Percentiles rank a stretch among this genome's conserved stretches.
phyloP scores from a whole-genome alignment of 2,888 invertebrate species.

The Apoda limacodes region DNA sequence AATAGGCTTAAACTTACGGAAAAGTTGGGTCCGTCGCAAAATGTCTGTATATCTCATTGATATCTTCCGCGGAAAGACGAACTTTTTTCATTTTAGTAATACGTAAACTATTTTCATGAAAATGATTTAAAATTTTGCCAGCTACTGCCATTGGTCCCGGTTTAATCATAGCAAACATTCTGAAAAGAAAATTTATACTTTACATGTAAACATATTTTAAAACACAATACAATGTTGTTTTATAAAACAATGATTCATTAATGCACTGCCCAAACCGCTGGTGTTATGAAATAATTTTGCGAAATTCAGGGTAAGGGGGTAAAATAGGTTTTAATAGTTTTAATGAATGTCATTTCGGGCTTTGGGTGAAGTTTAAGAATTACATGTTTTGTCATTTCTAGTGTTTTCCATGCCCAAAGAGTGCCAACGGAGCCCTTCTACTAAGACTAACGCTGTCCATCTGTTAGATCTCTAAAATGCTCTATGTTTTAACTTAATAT shows the following conservation, averaged over 20 bases:
- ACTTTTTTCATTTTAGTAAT: slow-evolving; percentile 81
- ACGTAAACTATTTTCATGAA: slow-evolving; percentile 71
- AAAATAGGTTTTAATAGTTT: too few species aligned
- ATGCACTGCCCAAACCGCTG: too few species aligned
- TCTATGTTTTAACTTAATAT: too few species aligned
- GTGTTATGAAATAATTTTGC: too few species aligned
- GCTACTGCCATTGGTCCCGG: slow-evolving; percentile 76
- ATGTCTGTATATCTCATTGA: slow-evolving; percentile 43
- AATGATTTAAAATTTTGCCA: slow-evolving; percentile 79
- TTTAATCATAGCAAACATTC: slow-evolving; percentile 84
- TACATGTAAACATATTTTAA: neutral
- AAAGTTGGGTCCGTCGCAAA: slow-evolving; percentile 58
- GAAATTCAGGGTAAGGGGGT: too few species aligned
- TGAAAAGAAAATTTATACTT: slow-evolving; percentile 33
- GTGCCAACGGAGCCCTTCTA: too few species aligned
- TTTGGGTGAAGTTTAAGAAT: too few species aligned
- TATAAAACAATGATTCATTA: slow-evolving; percentile 2
- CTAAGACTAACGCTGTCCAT: too few species aligned
- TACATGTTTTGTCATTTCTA: too few species aligned
- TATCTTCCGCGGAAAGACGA: slow-evolving; percentile 72
- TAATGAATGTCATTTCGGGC: too few species aligned
- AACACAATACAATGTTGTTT: slow-evolving; percentile 1
- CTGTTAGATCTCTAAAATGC: too few species aligned
- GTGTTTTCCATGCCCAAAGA: too few species aligned
- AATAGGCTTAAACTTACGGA: slow-evolving; percentile 75